A percentile compares a stretch with the other conserved stretches of the same genome.
Evolutionary conservation across 1,140 invertebrate genomes (phyloP).

Genomic region (Temnothorax longispinosus): DNA sequence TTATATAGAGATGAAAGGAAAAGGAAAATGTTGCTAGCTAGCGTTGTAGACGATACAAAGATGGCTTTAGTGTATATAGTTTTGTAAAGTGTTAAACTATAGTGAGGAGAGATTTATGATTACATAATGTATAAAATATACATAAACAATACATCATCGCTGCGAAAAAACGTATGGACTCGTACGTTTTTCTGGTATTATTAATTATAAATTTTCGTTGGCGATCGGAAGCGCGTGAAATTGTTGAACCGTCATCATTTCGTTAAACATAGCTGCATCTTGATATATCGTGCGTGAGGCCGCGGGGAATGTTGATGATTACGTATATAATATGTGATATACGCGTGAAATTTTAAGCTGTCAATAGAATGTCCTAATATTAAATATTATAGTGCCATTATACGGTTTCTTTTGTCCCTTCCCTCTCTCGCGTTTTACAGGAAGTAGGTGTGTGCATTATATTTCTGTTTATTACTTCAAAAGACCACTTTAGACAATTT

Average conservation of each 20-base stretch:
- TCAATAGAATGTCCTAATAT: slow-evolving; percentile 83
- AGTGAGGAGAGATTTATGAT: slow-evolving; percentile 71
- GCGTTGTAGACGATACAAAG: slow-evolving; percentile 81
- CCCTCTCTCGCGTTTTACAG: not conserved
- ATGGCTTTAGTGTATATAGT: slow-evolving; percentile 85
- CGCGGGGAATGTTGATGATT: slow-evolving; percentile 68
- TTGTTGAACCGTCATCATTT: slow-evolving; percentile 78
- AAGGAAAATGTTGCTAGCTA: slow-evolving; percentile 78
- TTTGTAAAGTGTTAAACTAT: slow-evolving; percentile 84
- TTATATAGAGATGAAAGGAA: slow-evolving; percentile 36
- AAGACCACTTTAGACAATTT: not conserved
- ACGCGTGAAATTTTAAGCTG: slow-evolving; percentile 82
- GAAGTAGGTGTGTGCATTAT: not conserved
- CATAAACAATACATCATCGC: slow-evolving; percentile 9
- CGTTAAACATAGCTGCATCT: slow-evolving; percentile 76
- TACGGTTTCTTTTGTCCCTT: slow-evolving; percentile 40
- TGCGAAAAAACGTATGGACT: slow-evolving; percentile 24
- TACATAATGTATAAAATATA: slow-evolving; percentile 3
- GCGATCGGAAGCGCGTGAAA: slow-evolving; percentile 32
- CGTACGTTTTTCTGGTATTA: slow-evolving; percentile 23
- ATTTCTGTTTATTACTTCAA: not conserved
- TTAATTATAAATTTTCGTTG: slow-evolving; percentile 33
- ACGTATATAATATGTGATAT: slow-evolving; percentile 80
- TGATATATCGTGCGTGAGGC: slow-evolving; percentile 77
- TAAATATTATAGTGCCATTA: slow-evolving; percentile 84